Percentiles rank a stretch among this genome's conserved stretches.
Conservation (phyloP, 2,888 invertebrate genomes). For the Cerceris ruficornis region DNA sequence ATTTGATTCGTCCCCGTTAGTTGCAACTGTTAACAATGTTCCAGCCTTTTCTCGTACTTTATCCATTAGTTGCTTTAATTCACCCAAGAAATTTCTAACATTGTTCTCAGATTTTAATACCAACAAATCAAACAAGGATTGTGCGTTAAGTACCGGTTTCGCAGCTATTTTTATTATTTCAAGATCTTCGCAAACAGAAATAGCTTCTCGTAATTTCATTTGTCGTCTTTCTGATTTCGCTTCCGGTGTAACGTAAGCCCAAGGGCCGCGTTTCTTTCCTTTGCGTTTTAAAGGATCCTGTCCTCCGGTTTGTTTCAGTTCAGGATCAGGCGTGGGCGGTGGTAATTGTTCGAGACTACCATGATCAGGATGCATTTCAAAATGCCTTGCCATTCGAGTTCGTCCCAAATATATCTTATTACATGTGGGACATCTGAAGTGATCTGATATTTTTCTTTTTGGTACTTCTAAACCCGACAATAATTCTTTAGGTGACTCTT, state of each 20-base stretch:
- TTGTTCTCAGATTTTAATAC: constrained; percentile 76
- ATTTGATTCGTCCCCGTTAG: constrained; percentile 51
- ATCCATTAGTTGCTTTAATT: constrained; percentile 74
- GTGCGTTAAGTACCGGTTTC: constrained; percentile 76
- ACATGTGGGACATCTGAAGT: constrained; percentile 86
- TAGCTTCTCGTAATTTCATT: constrained; percentile 76
- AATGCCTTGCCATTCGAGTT: constrained; percentile 85
- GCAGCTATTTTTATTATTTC: constrained; percentile 78
- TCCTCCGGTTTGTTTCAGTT: constrained; percentile 67
- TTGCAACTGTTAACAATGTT: constrained; percentile 65
- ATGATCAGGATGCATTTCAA: constrained; percentile 85
- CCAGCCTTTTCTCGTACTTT: constrained; percentile 72
- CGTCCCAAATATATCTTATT: constrained; percentile 86
- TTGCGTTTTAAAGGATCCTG: constrained; percentile 76
- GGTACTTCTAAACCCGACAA: constrained; percentile 76
- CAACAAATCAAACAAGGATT: constrained; percentile 76
- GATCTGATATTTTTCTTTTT: constrained; percentile 82
- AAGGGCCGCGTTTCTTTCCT: constrained; percentile 79
- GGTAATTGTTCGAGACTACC: constrained; percentile 81
- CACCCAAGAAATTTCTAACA: constrained; percentile 73
- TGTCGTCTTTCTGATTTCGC: constrained; percentile 78
- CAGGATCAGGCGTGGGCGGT: constrained; percentile 74
- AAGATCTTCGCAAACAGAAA: constrained; percentile 75
- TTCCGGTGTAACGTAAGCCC: constrained; percentile 79
- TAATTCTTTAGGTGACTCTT: constrained; percentile 74